Evolutionary conservation across 2,113 vertebrate genomes (phyloP), one percentile per base, ranked within the genome.

Genomic region (Tachuris rubrigastra): DNA sequence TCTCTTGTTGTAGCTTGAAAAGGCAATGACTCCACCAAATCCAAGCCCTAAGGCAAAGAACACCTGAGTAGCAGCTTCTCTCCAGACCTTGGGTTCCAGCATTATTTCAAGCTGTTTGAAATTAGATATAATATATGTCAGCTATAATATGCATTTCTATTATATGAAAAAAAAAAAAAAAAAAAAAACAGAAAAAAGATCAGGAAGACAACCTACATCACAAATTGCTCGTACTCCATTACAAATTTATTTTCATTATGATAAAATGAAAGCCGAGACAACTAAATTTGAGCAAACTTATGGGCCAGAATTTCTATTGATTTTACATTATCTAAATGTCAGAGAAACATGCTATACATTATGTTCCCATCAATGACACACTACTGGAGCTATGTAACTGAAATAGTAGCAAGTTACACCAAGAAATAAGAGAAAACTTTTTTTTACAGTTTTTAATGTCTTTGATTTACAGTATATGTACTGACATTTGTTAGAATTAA

Each of bases 1-100:
- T 91, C 99, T 98, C 97, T 99, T 99, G 98, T 99, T 99, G 98
- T 99, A 99, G 98, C 99, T 99, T 97, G 99, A 99, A 97, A 99
- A 99, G 93, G 99, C 99, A 93, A 99, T 99, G 97, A 99, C 99
- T 46, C 99, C 99, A 60, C 99, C 99, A 83, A 99, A 99, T 93
- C 99, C 99, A 62, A 99, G 98, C 59, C 99, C 99, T 94, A 99
- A 98, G 47, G 99, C 99, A 96, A 99, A 99, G 98, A 99, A 99
- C 87, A 99, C 99, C 98, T 99, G 99, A 47, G 99, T 99, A 46
- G 99, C 99, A 53, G 99, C 99, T 97, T 99, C 99, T 87, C 99
- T 98, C 99, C 99, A 99, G 86, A 99, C 99, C 84, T 99, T 99
- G 87, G 99, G 97, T 89, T 99, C 99, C 98, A 99, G 91, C 99